These are phyloP conservation scores for Nothocercus julius DNA, from an alignment of 2,113 vertebrate species.

Conservation along the genomic window DNA sequence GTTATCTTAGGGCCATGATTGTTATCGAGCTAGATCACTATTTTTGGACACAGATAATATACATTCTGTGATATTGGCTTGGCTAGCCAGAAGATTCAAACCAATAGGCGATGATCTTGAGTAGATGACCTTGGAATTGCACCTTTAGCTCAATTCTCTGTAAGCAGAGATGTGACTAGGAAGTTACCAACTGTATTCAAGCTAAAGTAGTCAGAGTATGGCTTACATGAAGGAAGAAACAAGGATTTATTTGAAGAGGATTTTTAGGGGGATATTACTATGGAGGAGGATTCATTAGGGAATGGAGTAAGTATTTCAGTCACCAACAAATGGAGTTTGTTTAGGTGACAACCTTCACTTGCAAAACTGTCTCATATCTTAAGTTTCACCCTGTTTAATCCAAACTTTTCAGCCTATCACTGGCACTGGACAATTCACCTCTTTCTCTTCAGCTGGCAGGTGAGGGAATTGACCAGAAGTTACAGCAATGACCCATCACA, in stretches of 20 bases:
- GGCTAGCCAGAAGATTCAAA: background rate
- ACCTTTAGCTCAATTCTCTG: background rate
- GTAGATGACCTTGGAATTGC: background rate
- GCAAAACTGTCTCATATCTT: background rate
- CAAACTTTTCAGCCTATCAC: background rate
- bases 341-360: background rate
- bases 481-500: background rate
- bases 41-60: background rate
- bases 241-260: background rate
- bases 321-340: rapidly evolving
- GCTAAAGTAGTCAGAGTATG: background rate
- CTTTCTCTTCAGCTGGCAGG: background rate
- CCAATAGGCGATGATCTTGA: background rate
- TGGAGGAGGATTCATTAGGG: too few relatives aligned
- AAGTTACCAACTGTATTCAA: background rate
- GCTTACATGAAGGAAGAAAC: background rate
- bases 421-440: background rate
- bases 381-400: background rate
- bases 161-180: background rate
- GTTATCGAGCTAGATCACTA: background rate
- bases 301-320: background rate
- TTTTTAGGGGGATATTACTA: too few relatives aligned
- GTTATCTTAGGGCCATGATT: background rate
- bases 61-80: background rate
- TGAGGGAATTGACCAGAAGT: background rate